Evolutionary conservation across 1,140 invertebrate genomes (phyloP), one percentile per base, ranked within the genome.

Genomic region (Phymorhynchus buccinoides): DNA sequence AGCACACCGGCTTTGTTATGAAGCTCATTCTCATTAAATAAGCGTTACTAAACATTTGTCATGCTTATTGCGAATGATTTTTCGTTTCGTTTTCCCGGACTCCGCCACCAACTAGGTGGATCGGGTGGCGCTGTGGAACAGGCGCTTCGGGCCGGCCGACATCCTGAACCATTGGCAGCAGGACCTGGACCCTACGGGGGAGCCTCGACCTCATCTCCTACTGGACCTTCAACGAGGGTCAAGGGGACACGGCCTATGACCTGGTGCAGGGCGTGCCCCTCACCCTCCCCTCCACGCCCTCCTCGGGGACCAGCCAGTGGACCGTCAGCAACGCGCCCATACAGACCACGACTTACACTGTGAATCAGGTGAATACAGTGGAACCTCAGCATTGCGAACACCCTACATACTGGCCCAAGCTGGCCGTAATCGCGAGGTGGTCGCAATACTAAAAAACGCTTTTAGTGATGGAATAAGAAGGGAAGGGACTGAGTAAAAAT

Each of bases 221-320:
- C 66, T 71, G 66, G 66, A 71, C n/a, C 3, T 71, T 71, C 66
- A 35, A 71, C 66, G 66, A 71, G 66, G 66, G 66, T 4, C 66
- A 71, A 32, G 66, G 66, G 6, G 66, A 35, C 66, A 71, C 66
- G 27, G 66, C 66, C 66, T 35, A 32, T 32, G 66, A 71, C 66
- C 30, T 9, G 3, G 66, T 71, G 66, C 66, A 71, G 66, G 66
- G 66, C 27, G 66, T 71, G 30, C n/a, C 30, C 30, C 3, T 71
- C 30, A 32, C 30, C 66, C 66, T 71, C 30, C 66, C 66, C n/a
- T 35, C 30, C 30, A 3, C 66, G n/a, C 18, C 56, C n/a, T 32
- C 30, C n/a, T n/a, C n/a, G n/a, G 56, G 56, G 7, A 27, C 3
- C 66, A 71, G 66, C 66, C 30, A 9, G 27, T 71, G 66, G 66